A percentile compares a stretch with the other conserved stretches of the same genome.
Conservation (phyloP, 2,113 vertebrate species). For the Carollia perspicillata region DNA sequence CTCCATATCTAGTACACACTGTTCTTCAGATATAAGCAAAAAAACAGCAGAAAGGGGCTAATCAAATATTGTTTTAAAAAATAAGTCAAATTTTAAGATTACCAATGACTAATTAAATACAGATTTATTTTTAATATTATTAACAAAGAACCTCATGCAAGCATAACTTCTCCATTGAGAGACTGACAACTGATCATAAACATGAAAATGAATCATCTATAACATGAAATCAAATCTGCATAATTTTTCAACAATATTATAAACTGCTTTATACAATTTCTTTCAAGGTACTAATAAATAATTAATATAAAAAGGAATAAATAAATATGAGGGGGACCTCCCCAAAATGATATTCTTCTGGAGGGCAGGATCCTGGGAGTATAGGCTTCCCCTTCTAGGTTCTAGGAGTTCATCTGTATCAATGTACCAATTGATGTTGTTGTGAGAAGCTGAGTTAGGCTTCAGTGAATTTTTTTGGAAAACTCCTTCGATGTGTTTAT, state of each 20-base stretch:
- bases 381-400: too few relatives aligned
- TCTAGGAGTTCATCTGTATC: too few relatives aligned
- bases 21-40: neutral
- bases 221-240: neutral
- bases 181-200: neutral
- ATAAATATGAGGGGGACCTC: neutral
- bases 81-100: neutral
- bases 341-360: too few relatives aligned
- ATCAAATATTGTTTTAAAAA: neutral
- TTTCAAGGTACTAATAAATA: neutral
- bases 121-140: neutral
- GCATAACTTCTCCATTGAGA: neutral
- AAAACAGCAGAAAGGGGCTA: neutral
- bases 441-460: too few relatives aligned
- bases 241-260: slow-evolving; percentile 5
- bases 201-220: neutral
- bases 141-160: neutral
- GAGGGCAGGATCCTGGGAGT: too few relatives aligned
- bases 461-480: too few relatives aligned
- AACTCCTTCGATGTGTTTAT: too few relatives aligned
- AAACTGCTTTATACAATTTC: neutral
- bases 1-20: neutral
- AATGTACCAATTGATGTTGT: too few relatives aligned
- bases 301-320: neutral
- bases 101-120: neutral